A percentile compares a stretch with the other conserved stretches of the same genome.
phyloP scores from a whole-genome alignment of 92 coral and sea anemone genomes.

The Chrysogorgia sp. region DNA sequence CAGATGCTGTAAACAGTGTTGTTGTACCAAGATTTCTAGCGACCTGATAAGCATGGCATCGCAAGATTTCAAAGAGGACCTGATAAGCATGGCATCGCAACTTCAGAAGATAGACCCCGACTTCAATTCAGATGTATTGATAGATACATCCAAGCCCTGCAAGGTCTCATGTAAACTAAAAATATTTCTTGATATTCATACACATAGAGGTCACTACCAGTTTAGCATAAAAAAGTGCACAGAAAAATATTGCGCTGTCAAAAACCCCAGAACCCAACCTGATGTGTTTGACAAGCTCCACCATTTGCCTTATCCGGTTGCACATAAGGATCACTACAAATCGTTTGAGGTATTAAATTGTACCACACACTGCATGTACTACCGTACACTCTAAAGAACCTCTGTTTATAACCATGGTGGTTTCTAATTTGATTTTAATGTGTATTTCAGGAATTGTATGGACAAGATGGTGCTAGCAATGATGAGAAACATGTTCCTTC shows the following conservation, averaged over 20 bases:
- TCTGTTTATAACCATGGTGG: background rate
- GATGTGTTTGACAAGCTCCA: too few relatives aligned
- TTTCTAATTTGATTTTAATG: background rate
- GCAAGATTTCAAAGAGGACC: conserved; percentile 37
- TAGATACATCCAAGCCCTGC: conserved; percentile 42
- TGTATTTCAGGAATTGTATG: conserved; percentile 47
- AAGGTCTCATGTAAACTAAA: conserved; percentile 32
- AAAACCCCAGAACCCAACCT: too few relatives aligned
- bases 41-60: too few relatives aligned
- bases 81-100: conserved; percentile 38
- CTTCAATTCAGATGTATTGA: conserved; percentile 23
- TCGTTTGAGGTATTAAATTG: conserved; percentile 37
- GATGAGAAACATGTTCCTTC: conserved; percentile 43
- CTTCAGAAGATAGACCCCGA: conserved; percentile 45
- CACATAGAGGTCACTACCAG: conserved; percentile 33
- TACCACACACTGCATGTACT: background rate
- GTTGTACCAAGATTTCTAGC: too few relatives aligned
- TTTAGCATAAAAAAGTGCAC: too few relatives aligned
- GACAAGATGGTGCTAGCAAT: conserved; percentile 8
- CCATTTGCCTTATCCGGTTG: too few relatives aligned
- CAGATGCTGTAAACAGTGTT: too few relatives aligned
- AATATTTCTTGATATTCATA: conserved; percentile 39
- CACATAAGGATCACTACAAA: too few relatives aligned
- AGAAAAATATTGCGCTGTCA: too few relatives aligned
- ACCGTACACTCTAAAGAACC: background rate